Percentiles rank a stretch among this genome's conserved stretches.
Conservation (phyloP, 2,888 invertebrate genomes). For the Pheosia gnoma region DNA sequence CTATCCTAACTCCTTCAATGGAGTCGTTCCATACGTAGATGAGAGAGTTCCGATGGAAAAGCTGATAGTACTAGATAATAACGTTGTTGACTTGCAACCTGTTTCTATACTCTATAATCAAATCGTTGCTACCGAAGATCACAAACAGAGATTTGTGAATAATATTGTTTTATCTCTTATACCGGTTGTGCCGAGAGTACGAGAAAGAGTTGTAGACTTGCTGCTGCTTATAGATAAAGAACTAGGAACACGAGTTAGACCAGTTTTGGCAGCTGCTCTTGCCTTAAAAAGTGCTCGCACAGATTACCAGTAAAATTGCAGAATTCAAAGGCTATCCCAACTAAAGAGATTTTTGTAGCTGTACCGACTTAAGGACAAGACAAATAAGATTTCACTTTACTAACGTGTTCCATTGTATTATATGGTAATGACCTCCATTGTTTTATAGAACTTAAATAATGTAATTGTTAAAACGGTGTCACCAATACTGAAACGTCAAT, state of each 20-base stretch:
- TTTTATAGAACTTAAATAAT: no score
- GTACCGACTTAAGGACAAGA: no score
- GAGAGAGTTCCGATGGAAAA: conserved; percentile 31
- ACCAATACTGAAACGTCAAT: no score
- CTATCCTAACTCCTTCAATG: conserved; percentile 51
- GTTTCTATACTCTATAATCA: conserved; percentile 88
- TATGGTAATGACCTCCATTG: no score
- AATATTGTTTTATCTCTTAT: conserved; percentile 13
- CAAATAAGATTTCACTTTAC: no score
- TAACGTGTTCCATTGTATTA: no score
- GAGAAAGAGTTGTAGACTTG: conserved; percentile 89
- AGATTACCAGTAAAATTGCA: no score
- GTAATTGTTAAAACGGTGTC: no score
- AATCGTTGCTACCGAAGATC: conserved; percentile 80
- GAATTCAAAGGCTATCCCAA: no score
- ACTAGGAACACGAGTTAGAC: conserved; percentile 86
- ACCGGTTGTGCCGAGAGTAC: conserved; percentile 19
- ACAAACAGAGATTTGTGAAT: conserved; percentile 29
- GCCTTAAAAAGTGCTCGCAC: no score
- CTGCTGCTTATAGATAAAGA: conserved; percentile 89
- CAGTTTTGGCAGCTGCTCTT: not conserved
- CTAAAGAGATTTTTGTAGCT: no score
- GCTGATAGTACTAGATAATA: conserved; percentile 35
- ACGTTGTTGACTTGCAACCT: conserved; percentile 74
- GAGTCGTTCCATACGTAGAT: conserved; percentile 48